Evolutionary conservation across 2,888 invertebrate species (phyloP), one percentile per base, ranked within the genome.

Genomic region (Drosophila villosipedis): DNA sequence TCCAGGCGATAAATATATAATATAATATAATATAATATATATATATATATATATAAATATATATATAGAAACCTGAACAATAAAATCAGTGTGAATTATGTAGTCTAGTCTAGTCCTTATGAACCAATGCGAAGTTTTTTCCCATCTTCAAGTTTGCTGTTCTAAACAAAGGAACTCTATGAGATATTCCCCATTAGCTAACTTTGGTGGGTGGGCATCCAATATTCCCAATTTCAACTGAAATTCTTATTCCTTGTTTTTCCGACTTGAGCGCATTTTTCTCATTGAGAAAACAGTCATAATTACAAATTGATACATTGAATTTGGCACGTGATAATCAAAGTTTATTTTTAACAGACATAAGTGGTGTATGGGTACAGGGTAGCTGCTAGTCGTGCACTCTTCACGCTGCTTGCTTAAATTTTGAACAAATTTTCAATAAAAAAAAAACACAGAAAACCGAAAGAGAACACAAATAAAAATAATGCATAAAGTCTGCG

Each of bases 371-470:
- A 19, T 6, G 43, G 9, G 5, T 50, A 3, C 28, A 50, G 50
- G 30, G 50, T 50, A 30, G 19, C 30, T 10, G 28, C 28, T 30
- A 6, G 28, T 50, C 25, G 9, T 14, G 7, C 9, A 3, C 22
- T 16, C 30, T 22, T 30, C 10, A 1, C 5, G 0, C 12, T 39
- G 28, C 14, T 91, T 90, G 85, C 83, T 90, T 79, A 90, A 80
- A 79, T 89, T 90, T 85, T 81, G 77, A 82, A 81, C 74, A 74
- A 75, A 71, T 67, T 41, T 22, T 25, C 0, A 22, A 54, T 59
- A 33, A 33, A 7, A 37, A 19, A 30, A 7, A 37, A 7, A 37
- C 6, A 53, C 7, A 47, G 28, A 19, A 37, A 37, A 19, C 37
- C 12, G 30, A 49, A 25, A 31, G 12, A 80, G 35, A 52, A 35